Evolutionary conservation across 2,113 vertebrate species (phyloP).

Genomic region (Psilopogon haemacephalus): DNA sequence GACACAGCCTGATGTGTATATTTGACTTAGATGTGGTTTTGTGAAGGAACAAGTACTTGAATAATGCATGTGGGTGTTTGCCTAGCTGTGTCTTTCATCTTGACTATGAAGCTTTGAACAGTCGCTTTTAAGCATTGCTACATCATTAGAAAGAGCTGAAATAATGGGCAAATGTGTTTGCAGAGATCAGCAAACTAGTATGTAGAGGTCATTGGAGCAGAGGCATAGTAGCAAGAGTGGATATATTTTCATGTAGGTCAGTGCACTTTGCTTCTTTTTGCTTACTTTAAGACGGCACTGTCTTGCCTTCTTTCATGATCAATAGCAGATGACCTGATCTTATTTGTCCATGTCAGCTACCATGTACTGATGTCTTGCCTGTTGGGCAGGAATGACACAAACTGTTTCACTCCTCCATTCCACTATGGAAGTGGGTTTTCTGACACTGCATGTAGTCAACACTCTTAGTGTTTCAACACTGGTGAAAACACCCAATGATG

Average conservation of each 20-base stretch:
- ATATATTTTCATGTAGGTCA: background rate
- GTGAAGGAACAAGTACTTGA: background rate
- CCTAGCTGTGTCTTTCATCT: background rate
- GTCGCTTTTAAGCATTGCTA: background rate
- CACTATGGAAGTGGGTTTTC: background rate
- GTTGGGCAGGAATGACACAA: background rate
- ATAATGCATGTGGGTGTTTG: background rate
- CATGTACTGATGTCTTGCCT: background rate
- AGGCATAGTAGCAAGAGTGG: background rate
- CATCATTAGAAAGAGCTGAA: background rate
- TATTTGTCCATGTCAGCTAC: background rate
- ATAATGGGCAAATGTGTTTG: background rate
- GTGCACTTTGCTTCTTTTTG: too few species aligned
- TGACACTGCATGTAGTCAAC: accelerated
- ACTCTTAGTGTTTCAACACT: background rate
- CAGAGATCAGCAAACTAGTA: background rate
- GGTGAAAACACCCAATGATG: accelerated
- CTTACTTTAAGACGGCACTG: background rate
- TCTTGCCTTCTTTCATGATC: background rate
- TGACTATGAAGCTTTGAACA: background rate
- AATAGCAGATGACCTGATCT: background rate
- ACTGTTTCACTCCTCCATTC: accelerated
- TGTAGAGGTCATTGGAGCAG: background rate
- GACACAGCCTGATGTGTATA: background rate
- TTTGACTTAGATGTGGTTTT: background rate